Base-by-base conservation (phyloP, 2,797 vertebrate genomes). In the Lithobates sylvaticus region DNA sequence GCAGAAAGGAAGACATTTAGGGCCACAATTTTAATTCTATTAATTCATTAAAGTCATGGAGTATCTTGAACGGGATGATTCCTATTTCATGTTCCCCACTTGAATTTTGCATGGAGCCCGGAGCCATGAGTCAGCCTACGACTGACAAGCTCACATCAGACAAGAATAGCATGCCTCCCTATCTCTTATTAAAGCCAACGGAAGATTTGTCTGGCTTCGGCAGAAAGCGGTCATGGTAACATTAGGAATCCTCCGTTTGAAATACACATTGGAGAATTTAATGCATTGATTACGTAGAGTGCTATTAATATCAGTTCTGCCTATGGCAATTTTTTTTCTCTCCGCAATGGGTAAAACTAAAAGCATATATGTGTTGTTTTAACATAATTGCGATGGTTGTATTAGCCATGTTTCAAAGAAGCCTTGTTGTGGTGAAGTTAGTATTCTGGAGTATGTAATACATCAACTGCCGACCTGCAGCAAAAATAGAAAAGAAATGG, bases 271-370 rank as follows among this genome's bases (percentile, higher is more conserved):
- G 92, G 92, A 93, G 91, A 89, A 89, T 93, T 94, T 93, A 93
- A 93, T 93, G 76, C 95, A 95, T 95, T 94, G 94, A 95, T 95
- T 94, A 95, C 93, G 93, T 88, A 89, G 84, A 88, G 88, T 93
- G 93, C 94, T 94, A 95, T 95, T 95, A 94, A 94, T 93, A 95
- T 88, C 86, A 91, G 92, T 93, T 93, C 94, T 91, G 94, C 95
- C 94, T 92, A 90, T 89, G 92, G 94, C 93, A 92, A 93, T 84
- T 90, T 50, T 50, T 44, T 18, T 18, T 18, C 50, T 54, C 50
- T 91, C 92, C 91, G 85, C 86, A 90, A 94, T 91, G 91, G 90
- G 82, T 61, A 85, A 90, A 90, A 89, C 50, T 54, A 54, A 54
- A 32, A 6, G 50, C 13, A 54, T 54, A 54, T 54, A 92, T 90